Conservation (phyloP, 2,113 vertebrate species). For the Salvelinus fontinalis region DNA sequence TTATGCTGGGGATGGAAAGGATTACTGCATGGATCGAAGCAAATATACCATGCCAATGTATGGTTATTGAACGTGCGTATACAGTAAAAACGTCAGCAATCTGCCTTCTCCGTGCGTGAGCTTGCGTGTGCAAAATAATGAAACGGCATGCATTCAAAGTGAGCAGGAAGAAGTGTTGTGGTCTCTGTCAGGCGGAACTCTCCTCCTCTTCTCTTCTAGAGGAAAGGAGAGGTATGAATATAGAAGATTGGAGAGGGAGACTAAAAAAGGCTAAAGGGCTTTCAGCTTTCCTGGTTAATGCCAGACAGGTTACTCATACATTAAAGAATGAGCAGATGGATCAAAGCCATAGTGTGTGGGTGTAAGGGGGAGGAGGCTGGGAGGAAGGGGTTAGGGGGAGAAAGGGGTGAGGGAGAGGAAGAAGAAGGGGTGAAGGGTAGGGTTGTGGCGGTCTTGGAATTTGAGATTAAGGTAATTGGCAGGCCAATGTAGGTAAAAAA, state of each 20-base stretch:
- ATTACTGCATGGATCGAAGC: no score
- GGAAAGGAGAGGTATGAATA: conserved; percentile 12
- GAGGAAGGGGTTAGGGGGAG: background rate
- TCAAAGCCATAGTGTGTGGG: background rate
- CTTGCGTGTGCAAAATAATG: conserved; percentile 49
- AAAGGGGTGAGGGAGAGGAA: background rate
- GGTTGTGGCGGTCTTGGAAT: background rate
- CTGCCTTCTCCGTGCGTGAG: no score
- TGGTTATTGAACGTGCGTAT: no score
- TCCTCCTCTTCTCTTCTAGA: conserved; percentile 13
- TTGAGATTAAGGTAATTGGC: no score
- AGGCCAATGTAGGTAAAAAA: no score
- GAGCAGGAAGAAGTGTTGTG: conserved; percentile 41
- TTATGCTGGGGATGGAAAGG: no score
- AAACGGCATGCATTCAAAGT: conserved; percentile 54
- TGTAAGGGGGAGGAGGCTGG: background rate
- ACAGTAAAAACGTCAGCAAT: no score
- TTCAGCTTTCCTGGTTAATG: conserved; percentile 3
- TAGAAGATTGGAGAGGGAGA: conserved; percentile 12
- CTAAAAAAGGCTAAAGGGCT: background rate
- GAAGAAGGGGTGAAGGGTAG: background rate
- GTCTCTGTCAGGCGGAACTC: conserved; percentile 47
- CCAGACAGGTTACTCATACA: conserved; percentile 16
- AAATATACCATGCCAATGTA: no score
- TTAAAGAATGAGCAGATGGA: conserved; percentile 13